Evolutionary conservation across 2,888 invertebrate species (phyloP).

Genomic region (Eustalomyia histrio): DNA sequence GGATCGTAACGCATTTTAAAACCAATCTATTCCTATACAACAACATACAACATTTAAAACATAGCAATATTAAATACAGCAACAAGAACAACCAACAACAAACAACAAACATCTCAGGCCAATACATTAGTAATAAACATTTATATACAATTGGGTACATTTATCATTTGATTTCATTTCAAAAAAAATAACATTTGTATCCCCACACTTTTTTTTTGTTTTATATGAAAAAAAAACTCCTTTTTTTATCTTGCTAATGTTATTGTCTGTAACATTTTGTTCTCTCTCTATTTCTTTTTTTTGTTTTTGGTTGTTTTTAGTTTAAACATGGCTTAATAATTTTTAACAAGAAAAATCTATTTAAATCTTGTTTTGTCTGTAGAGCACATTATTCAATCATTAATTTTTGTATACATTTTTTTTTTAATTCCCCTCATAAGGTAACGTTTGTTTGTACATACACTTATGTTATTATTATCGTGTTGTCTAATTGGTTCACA

Average conservation of each 20-base stretch:
- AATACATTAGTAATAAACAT: conserved; percentile 65
- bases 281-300: too few relatives aligned
- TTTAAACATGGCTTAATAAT: conserved; percentile 69
- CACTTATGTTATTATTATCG: conserved; percentile 61
- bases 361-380: conserved; percentile 67
- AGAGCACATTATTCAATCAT: conserved; percentile 58
- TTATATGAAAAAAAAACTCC: conserved; percentile 8
- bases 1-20: conserved; percentile 66
- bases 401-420: conserved; percentile 19
- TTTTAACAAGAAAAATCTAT: conserved; percentile 76
- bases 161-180: conserved; percentile 66
- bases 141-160: conserved; percentile 64
- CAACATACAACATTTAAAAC: conserved; percentile 36
- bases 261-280: conserved; percentile 40
- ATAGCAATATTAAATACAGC: neutral
- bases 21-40: conserved; percentile 63
- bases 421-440: neutral
- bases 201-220: conserved; percentile 51
- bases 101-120: conserved; percentile 44
- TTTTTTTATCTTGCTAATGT: conserved; percentile 20
- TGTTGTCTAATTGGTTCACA: conserved; percentile 69
- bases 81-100: neutral
- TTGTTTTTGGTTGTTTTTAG: neutral
- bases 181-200: conserved; percentile 54
- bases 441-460: conserved; percentile 46